Percentiles rank a stretch among this genome's conserved stretches.
Evolutionary conservation across 2,113 vertebrate species (phyloP).

Genomic region (Hyperoodon ampullatus): DNA sequence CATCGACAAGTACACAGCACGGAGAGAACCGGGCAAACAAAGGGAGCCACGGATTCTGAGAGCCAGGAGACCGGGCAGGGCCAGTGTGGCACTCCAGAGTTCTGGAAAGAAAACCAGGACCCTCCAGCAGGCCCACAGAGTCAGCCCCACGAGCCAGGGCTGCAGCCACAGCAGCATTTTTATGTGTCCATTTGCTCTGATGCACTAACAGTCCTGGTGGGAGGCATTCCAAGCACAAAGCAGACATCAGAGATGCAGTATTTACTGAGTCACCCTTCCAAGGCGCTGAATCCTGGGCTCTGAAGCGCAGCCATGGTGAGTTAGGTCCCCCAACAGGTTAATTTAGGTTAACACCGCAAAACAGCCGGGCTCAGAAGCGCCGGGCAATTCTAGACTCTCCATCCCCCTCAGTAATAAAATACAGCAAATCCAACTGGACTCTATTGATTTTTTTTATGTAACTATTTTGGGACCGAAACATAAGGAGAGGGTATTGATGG

Average conservation of each 20-base stretch:
- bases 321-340: background rate
- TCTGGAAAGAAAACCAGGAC: background rate
- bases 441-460: conserved; percentile 78
- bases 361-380: background rate
- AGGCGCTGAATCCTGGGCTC: background rate
- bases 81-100: rapidly evolving
- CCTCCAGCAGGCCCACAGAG: rapidly evolving
- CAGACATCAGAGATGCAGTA: background rate
- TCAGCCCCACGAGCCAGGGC: rapidly evolving
- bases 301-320: rapidly evolving
- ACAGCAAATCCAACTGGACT: conserved; percentile 73
- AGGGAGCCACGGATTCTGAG: background rate
- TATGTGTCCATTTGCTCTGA: background rate
- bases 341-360: background rate
- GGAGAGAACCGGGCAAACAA: background rate
- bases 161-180: background rate
- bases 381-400: background rate
- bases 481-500: conserved; percentile 52
- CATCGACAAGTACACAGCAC: rapidly evolving
- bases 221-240: background rate
- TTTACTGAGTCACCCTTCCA: background rate
- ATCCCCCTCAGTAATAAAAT: conserved; percentile 69
- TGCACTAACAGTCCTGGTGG: background rate
- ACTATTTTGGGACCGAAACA: conserved; percentile 69
- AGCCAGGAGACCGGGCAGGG: background rate